Percentiles rank a stretch among this genome's conserved stretches.
phyloP scores from a whole-genome alignment of 2,113 vertebrate species.

The Colius striatus region DNA sequence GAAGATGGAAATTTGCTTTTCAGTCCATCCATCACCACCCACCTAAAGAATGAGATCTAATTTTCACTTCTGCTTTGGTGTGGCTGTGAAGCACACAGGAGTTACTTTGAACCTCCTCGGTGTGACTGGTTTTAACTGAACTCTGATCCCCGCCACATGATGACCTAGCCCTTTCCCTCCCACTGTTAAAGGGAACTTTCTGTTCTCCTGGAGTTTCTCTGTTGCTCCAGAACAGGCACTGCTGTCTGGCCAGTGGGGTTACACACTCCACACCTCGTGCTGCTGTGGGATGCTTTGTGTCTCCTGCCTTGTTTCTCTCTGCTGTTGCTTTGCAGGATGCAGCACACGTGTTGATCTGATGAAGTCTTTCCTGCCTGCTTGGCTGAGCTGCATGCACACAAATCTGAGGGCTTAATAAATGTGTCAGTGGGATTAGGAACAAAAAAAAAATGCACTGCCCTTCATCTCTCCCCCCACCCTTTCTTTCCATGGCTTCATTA shows the following conservation, averaged over 20 bases:
- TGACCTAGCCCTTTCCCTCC: neutral
- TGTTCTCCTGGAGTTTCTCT: neutral
- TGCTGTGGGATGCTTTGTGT: neutral
- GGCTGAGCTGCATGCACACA: neutral
- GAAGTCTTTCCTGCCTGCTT: neutral
- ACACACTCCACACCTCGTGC: neutral
- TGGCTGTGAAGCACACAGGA: neutral
- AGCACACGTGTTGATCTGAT: neutral
- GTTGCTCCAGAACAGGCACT: neutral
- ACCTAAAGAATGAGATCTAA: neutral
- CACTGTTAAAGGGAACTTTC: neutral
- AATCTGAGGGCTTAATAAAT: constrained; percentile 22
- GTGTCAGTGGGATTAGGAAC: constrained; percentile 21
- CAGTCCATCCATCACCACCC: neutral
- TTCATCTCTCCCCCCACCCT: neutral
- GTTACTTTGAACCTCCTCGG: constrained; percentile 34
- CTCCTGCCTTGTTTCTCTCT: neutral
- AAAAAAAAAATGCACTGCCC: neutral
- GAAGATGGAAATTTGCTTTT: neutral
- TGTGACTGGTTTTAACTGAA: neutral
- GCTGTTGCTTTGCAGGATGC: neutral
- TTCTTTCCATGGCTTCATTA: constrained; percentile 11
- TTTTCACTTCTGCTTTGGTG: constrained; percentile 39
- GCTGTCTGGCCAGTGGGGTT: neutral
- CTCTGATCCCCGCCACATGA: neutral